Evolutionary conservation across 2,113 vertebrate genomes (phyloP).

Genomic region (Pungitius pungitius): DNA sequence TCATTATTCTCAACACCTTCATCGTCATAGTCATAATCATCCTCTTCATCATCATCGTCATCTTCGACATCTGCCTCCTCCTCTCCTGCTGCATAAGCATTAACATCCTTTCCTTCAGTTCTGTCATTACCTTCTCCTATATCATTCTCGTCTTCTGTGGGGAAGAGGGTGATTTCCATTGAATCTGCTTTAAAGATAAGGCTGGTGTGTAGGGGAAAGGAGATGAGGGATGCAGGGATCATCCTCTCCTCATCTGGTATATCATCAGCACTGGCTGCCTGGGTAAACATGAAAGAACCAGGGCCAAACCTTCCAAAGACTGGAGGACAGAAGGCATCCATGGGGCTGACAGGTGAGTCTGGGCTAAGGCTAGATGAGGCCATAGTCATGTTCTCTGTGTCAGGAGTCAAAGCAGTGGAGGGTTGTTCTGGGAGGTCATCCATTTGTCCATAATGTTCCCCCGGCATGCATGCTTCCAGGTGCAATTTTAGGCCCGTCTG

Average conservation of each 20-base stretch:
- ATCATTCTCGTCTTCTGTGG: conserved; percentile 79
- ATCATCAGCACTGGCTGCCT: conserved; percentile 74
- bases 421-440: conserved; percentile 61
- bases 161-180: conserved; percentile 88
- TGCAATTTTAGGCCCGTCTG: conserved; percentile 72
- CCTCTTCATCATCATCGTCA: conserved; percentile 64
- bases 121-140: conserved; percentile 56
- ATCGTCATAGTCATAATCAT: conserved; percentile 53
- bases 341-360: conserved; percentile 61
- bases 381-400: conserved; percentile 74
- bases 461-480: conserved; percentile 74
- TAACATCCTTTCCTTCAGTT: conserved; percentile 72
- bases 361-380: conserved; percentile 66
- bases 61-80: conserved; percentile 83
- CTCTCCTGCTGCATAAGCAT: conserved; percentile 82
- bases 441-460: conserved; percentile 65
- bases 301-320: conserved; percentile 69
- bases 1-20: conserved; percentile 34
- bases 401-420: conserved; percentile 66
- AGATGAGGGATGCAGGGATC: conserved; percentile 90
- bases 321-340: conserved; percentile 66
- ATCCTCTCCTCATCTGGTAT: conserved; percentile 81
- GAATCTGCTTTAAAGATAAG: conserved; percentile 93
- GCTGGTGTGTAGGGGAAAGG: conserved; percentile 90
- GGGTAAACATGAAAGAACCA: conserved; percentile 78